Conservation (phyloP, 1,140 invertebrate genomes). For the Drosophila nikananu region DNA sequence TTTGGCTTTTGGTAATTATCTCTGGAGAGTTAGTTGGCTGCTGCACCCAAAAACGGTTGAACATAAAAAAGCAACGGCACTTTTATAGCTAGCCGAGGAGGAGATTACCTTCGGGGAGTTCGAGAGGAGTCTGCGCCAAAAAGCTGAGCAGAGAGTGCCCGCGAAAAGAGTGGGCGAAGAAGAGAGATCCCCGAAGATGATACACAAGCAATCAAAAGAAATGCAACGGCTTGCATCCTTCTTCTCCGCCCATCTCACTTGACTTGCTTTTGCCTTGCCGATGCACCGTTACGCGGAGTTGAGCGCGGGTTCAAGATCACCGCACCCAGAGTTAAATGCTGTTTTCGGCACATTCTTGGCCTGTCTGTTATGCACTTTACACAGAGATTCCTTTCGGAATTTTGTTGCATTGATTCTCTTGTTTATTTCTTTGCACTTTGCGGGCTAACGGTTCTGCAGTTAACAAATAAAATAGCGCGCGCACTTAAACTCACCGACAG, state of each 20-base stretch:
- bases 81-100: constrained; percentile 72
- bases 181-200: constrained; percentile 75
- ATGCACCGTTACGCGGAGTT: constrained; percentile 69
- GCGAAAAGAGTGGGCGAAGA: constrained; percentile 58
- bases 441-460: constrained; percentile 63
- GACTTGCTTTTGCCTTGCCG: constrained; percentile 58
- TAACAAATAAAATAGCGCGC: constrained; percentile 64
- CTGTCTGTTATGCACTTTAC: constrained; percentile 69
- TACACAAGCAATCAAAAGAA: constrained; percentile 84
- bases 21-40: constrained; percentile 30
- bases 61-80: constrained; percentile 81
- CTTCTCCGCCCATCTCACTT: constrained; percentile 30
- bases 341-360: constrained; percentile 67
- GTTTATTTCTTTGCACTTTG: constrained; percentile 30
- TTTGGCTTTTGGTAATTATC: constrained; percentile 65
- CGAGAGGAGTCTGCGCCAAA: constrained; percentile 42
- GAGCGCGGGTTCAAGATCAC: constrained; percentile 76
- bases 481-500: constrained; percentile 50
- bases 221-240: constrained; percentile 62
- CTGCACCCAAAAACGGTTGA: constrained; percentile 82
- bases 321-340: constrained; percentile 72
- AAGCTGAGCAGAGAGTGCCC: constrained; percentile 48
- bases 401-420: constrained; percentile 26
- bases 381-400: constrained; percentile 56
- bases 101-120: constrained; percentile 74